Conservation (phyloP, 2,888 invertebrate species). For the Drosophila ezoana region DNA sequence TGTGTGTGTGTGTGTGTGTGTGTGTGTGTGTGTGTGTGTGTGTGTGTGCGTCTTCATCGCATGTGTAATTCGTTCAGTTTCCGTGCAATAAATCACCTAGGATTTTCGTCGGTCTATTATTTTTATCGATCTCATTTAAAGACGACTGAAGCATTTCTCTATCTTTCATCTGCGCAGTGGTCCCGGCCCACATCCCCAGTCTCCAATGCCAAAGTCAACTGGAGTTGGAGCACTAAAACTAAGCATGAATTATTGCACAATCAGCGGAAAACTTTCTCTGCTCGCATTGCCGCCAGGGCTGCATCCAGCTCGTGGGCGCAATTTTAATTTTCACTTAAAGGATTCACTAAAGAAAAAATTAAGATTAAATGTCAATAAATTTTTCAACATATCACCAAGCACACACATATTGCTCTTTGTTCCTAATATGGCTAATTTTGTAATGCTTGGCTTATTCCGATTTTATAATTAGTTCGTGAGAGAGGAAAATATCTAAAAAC, state of each 20-base stretch:
- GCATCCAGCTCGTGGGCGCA: slow-evolving; percentile 50
- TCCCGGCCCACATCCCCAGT: slow-evolving; percentile 28
- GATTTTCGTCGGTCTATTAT: slow-evolving; percentile 76
- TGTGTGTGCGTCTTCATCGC: slow-evolving; percentile 40
- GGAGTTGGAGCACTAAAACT: slow-evolving; percentile 58
- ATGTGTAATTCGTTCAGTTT: slow-evolving; percentile 68
- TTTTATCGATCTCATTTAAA: slow-evolving; percentile 74
- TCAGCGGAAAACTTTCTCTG: slow-evolving; percentile 74
- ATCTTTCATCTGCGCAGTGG: slow-evolving; percentile 61
- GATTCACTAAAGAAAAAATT: slow-evolving; percentile 1
- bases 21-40: slow-evolving; percentile 14
- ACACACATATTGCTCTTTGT: not conserved
- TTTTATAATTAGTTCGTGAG: too few species aligned
- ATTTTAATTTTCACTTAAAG: slow-evolving; percentile 61
- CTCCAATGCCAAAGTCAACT: slow-evolving; percentile 18
- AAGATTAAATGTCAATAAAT: not conserved
- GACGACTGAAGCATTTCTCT: slow-evolving; percentile 69
- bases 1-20: not conserved
- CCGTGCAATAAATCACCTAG: slow-evolving; percentile 79
- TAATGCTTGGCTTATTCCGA: too few species aligned
- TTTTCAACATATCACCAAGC: not conserved
- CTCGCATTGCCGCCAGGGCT: slow-evolving; percentile 39
- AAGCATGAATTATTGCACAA: slow-evolving; percentile 79
- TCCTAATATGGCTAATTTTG: too few species aligned
- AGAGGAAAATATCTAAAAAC: too few species aligned